A percentile compares a stretch with the other conserved stretches of the same genome.
phyloP scores from a whole-genome alignment of 2,113 vertebrate species.

The Oncorhynchus clarkii region DNA sequence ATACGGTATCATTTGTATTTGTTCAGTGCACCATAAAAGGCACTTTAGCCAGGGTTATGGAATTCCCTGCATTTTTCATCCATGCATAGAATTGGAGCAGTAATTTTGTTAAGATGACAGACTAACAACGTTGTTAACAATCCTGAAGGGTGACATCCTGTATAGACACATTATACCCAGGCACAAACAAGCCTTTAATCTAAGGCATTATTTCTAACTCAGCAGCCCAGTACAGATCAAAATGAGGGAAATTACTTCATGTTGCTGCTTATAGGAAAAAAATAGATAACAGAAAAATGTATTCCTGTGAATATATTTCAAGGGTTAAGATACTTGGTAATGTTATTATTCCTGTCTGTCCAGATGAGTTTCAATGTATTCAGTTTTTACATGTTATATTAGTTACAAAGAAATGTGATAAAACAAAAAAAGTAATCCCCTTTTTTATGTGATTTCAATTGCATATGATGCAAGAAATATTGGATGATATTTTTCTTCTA shows the following conservation, averaged over 20 bases:
- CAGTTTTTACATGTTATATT: neutral
- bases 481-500: neutral
- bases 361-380: neutral
- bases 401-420: neutral
- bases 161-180: neutral
- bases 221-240: neutral
- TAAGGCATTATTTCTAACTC: constrained; percentile 5
- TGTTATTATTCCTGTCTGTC: neutral
- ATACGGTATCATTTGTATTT: neutral
- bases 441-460: neutral
- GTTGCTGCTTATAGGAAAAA: neutral
- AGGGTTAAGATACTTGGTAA: neutral
- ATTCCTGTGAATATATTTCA: neutral
- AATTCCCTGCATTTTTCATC: constrained; percentile 5
- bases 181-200: neutral
- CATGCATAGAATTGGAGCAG: constrained; percentile 38
- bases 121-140: constrained; percentile 15
- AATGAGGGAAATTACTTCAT: neutral
- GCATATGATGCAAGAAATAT: neutral
- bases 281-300: neutral
- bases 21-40: neutral
- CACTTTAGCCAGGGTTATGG: neutral
- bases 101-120: constrained; percentile 5
- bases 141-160: neutral
- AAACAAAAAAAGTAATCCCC: neutral